Conservation (phyloP, 2,888 invertebrate species). For the Luperina testacea region DNA sequence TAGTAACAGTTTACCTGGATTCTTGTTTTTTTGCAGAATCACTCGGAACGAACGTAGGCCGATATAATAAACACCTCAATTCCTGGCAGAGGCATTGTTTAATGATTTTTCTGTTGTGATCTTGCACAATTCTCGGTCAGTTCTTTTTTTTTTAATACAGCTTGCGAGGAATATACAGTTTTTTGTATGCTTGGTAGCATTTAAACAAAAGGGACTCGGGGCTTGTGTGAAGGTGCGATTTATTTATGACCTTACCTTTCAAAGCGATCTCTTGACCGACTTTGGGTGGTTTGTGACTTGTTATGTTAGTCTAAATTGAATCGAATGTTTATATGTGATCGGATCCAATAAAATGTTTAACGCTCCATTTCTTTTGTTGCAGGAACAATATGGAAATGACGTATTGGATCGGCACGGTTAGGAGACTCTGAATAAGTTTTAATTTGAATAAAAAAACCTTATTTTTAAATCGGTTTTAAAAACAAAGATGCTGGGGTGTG, state of each 20-base stretch:
- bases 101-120: conserved; percentile 89
- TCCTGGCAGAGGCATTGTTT: conserved; percentile 89
- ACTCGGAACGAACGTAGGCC: conserved; percentile 82
- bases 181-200: conserved; percentile 88
- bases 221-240: conserved; percentile 89
- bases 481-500: conserved; percentile 89
- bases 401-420: conserved; percentile 70
- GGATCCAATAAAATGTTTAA: conserved; percentile 76
- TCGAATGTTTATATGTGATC: conserved; percentile 72
- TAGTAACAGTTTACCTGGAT: conserved; percentile 85
- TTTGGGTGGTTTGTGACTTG: conserved; percentile 82
- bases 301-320: conserved; percentile 72
- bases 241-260: conserved; percentile 87
- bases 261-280: conserved; percentile 84
- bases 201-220: conserved; percentile 88
- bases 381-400: conserved; percentile 86
- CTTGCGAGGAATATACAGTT: conserved; percentile 85
- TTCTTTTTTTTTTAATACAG: conserved; percentile 79
- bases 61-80: conserved; percentile 90
- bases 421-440: conserved; percentile 72
- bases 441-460: conserved; percentile 70
- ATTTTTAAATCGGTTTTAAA: conserved; percentile 78
- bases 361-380: conserved; percentile 83
- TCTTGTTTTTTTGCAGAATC: conserved; percentile 83
- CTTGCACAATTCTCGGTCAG: conserved; percentile 87